Base-by-base conservation (phyloP, 1,140 invertebrate genomes). In the Andricus grossulariae region DNA sequence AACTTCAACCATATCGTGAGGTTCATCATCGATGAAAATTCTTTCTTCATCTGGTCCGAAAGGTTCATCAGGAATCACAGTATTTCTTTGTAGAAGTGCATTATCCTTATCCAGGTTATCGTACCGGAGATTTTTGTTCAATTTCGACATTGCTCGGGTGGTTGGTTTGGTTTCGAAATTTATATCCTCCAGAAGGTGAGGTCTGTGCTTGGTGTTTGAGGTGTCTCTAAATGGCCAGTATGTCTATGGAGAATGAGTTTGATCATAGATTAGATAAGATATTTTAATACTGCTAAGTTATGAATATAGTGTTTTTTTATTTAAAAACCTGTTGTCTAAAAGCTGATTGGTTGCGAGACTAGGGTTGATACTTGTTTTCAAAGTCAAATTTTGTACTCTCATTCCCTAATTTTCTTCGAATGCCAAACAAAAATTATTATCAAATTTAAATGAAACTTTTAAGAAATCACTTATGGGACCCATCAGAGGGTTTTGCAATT, bases 191-290 rank as follows among this genome's bases (percentile, higher is more conserved):
- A 72, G 21, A 16, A 85, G 76, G 11, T 80, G 75, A n/a, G 87
- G 79, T 72, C 82, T 81, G 57, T 84, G 88, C 74, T 80, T 85
- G 21, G 80, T 79, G 7, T 50, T 79, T 7, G 82, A 79, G 18
- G 71, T 78, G 21, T 86, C 83, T 83, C 91, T 90, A 83, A 92
- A 92, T 50, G 91, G 90, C 89, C 91, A 92, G 74, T 92, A 90
- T 54, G 88, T 89, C 92, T 92, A 79, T 60, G 32, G 39, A 74
- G 19, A 70, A 75, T 75, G 50, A 75, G 21, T 4, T 57, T 39
- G 19, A 55, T 57, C 57, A 11, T 8, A 45, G 21, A 18, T 25
- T 25, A 16, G 18, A 32, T 52, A 76, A 39, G 8, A 72, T 32
- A 50, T 66, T 52, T 71, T 50, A 18, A 60, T 15, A 75, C 50